Evolutionary conservation across 2,888 invertebrate genomes (phyloP), one percentile per base, ranked within the genome.

Genomic region (Nemoura dubitans): DNA sequence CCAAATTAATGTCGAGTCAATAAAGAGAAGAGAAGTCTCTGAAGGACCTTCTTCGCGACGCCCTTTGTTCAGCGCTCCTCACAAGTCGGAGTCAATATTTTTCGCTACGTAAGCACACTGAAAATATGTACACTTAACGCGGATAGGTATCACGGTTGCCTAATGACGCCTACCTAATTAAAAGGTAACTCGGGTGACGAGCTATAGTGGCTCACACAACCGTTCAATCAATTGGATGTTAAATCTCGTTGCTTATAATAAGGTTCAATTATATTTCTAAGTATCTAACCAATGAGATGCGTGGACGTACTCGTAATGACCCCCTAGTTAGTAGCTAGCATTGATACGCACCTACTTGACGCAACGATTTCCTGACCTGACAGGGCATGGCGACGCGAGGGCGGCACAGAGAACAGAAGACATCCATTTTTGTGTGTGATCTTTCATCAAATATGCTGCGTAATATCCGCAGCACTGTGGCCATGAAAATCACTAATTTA

Each of bases 1-100:
- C 59, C 59, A 59, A 59, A 59, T 59, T 59, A 59, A 59, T 59
- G 59, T 59, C 59, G 59, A 59, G 59, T 59, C 59, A 59, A 59
- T 59, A 59, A 59, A 21, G 16, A 1, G 36, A 6, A 36, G n/a
- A n/a, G 36, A 36, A 3, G 36, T 36, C 36, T 36, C 10, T 36
- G 10, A 36, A 36, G 36, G 3, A 59, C 21, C 59, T 1, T 21
- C 59, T 59, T 59, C 59, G 21, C 59, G 36, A 36, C 21, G 59
- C 36, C 5, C 36, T 36, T 36, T 36, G 36, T 36, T 36, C 36
- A 21, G 59, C 59, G 21, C 59, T 14, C 59, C 21, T 59, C 10
- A 21, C 3, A 59, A 59, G 14, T 59, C 14, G 2, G n/a, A n/a
- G 59, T 14, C 14, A 10, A 59, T 2, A 59, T 59, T 21, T 10